These are phyloP conservation scores for Temnothorax rugatulus DNA, from an alignment of 2,888 invertebrate species.

Conservation along the genomic window DNA sequence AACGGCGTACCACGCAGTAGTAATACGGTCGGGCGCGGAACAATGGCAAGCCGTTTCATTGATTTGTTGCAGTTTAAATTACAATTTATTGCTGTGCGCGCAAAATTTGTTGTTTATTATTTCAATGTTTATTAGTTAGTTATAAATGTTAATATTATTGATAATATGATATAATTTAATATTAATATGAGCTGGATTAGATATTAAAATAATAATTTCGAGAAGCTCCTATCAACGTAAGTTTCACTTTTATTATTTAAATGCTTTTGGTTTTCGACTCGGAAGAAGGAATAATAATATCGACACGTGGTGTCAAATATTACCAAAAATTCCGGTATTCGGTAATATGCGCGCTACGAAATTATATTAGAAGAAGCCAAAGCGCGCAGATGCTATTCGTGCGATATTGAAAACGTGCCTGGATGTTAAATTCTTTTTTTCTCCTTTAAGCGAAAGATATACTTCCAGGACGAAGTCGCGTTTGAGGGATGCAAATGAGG, in stretches of 20 bases:
- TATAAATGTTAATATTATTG: not conserved
- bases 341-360: not conserved
- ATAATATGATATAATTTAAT: not conserved
- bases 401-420: not conserved
- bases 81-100: not conserved
- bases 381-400: not conserved
- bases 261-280: not conserved
- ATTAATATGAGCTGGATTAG: not conserved
- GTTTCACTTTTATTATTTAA: not conserved
- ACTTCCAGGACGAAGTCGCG: not conserved
- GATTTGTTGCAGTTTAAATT: conserved; percentile 32
- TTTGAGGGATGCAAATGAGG: not conserved
- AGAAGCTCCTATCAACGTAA: not conserved
- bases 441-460: not conserved
- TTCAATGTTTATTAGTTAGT: not conserved
- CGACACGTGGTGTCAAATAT: not conserved
- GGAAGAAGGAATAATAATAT: not conserved
- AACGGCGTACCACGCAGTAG: conserved; percentile 45
- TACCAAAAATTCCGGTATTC: not conserved
- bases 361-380: not conserved
- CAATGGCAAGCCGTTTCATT: conserved; percentile 26
- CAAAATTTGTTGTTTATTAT: not conserved
- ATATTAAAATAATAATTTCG: conserved; percentile 2
- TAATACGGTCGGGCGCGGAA: conserved; percentile 18
- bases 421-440: not conserved